phyloP scores from a whole-genome alignment of 2,888 invertebrate species.

The Girardia tigrina region DNA sequence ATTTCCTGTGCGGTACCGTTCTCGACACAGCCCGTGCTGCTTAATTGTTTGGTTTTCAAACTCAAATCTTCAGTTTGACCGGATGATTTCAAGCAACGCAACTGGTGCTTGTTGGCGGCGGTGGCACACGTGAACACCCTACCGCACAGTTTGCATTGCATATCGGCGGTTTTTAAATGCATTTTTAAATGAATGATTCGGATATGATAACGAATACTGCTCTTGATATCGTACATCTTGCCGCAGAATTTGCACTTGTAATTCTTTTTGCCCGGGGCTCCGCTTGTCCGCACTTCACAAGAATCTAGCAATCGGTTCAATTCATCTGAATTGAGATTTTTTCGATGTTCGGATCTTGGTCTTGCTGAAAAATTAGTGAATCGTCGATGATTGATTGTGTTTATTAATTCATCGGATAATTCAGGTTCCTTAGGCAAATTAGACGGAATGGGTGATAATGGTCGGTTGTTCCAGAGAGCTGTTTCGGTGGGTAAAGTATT shows the following conservation, averaged over 20 bases:
- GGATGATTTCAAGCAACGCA: conserved; percentile 1
- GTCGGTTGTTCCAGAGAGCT: not conserved
- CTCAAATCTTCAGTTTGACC: not conserved
- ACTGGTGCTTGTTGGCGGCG: conserved; percentile 17
- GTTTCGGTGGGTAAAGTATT: not conserved
- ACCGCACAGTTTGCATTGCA: conserved; percentile 21
- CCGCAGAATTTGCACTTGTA: conserved; percentile 28
- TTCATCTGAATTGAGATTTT: not conserved
- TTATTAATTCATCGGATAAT: not conserved
- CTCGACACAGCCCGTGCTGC: not conserved
- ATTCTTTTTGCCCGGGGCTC: not conserved
- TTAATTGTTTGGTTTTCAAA: not conserved
- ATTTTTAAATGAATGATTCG: conserved; percentile 4
- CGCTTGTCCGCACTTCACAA: not conserved
- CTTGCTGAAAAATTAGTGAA: not conserved
- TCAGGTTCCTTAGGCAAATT: not conserved
- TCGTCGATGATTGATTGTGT: not conserved
- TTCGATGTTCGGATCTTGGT: not conserved
- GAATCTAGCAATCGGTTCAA: not conserved
- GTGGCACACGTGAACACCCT: conserved; percentile 11
- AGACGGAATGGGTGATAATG: not conserved
- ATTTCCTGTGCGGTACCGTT: not conserved
- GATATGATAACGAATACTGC: conserved; percentile 30
- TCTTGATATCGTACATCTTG: conserved; percentile 29
- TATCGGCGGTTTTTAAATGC: not conserved